Evolutionary conservation across 2,797 vertebrate genomes (phyloP), one percentile per base, ranked within the genome.

Genomic region (Pristis pectinata): DNA sequence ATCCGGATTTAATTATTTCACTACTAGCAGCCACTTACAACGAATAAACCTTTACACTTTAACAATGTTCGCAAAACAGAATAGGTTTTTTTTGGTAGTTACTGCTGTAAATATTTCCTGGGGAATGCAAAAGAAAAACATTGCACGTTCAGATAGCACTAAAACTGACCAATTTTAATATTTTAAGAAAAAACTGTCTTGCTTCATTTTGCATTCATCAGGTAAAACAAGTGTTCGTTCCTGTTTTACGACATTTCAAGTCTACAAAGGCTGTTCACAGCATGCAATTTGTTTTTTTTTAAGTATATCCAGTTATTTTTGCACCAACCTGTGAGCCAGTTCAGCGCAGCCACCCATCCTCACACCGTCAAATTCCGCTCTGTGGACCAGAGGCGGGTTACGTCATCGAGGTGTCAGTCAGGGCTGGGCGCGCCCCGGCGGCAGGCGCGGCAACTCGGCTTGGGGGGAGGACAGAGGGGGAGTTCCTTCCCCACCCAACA

Each of bases 281-380:
- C 37, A 24, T 13, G 3, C 59, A 37, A 30, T 89, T 61, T 89
- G 5, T 64, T 59, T 87, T 89, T 64, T 19, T 70, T 70, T 17
- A 64, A 41, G 61, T 37, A 91, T 41, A 41, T 64, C 24, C 8
- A 11, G 22, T 61, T 37, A 37, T 67, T n/a, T 67, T 41, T 74
- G 30, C 27, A 94, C 92, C 92, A 94, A 94, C 92, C 92, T 94
- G 92, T 94, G 92, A 94, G 70, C 7, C 92, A 76, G 70, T n/a
- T 56, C 92, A 34, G 27, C 44, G 22, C n/a, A 34, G 27, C 44
- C 72, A 53, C 44, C 41, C 72, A 72, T 74, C 70, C 37, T 93
- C 41, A 49, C 64, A 49, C 64, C 44, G 44, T 74, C 92, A 74
- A 93, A 72, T 74, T 72, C 91, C 44, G 41, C 70, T 74, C 41